A percentile compares a stretch with the other conserved stretches of the same genome.
These are phyloP conservation scores for Zingel zingel DNA, from an alignment of 2,113 vertebrate genomes.

Conservation along the genomic window DNA sequence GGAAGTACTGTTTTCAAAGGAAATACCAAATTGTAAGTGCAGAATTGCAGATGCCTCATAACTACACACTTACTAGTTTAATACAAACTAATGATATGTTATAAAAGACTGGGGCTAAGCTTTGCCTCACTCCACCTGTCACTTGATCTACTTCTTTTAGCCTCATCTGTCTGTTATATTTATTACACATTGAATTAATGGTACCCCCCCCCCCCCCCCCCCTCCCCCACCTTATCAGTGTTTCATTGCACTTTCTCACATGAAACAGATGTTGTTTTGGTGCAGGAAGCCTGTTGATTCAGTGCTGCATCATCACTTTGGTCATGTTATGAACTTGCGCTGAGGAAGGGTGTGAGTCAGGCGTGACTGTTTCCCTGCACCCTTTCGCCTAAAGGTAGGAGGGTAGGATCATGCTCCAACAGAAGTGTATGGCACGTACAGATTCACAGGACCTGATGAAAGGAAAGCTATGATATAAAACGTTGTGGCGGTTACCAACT, in stretches of 20 bases:
- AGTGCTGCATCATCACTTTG: constrained; percentile 60
- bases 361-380: constrained; percentile 54
- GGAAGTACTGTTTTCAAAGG: constrained; percentile 67
- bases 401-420: constrained; percentile 24
- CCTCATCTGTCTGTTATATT: constrained; percentile 8
- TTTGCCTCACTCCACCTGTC: constrained; percentile 34
- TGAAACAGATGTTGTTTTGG: constrained; percentile 67
- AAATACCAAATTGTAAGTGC: constrained; percentile 65
- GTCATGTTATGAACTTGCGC: constrained; percentile 9
- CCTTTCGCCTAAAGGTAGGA: constrained; percentile 54
- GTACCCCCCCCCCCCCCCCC: neutral
- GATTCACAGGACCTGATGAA: constrained; percentile 20
- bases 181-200: constrained; percentile 10
- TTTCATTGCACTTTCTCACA: constrained; percentile 33
- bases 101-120: constrained; percentile 9
- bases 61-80: constrained; percentile 54
- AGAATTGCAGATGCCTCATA: constrained; percentile 46
- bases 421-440: constrained; percentile 19
- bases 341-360: constrained; percentile 63
- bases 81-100: constrained; percentile 61
- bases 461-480: constrained; percentile 49
- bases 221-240: neutral
- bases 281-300: constrained; percentile 52
- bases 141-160: constrained; percentile 4
- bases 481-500: neutral